A percentile compares a stretch with the other conserved stretches of the same genome.
These are phyloP conservation scores for Yponomeuta evonymella DNA, from an alignment of 2,888 invertebrate genomes.

Conservation along the genomic window DNA sequence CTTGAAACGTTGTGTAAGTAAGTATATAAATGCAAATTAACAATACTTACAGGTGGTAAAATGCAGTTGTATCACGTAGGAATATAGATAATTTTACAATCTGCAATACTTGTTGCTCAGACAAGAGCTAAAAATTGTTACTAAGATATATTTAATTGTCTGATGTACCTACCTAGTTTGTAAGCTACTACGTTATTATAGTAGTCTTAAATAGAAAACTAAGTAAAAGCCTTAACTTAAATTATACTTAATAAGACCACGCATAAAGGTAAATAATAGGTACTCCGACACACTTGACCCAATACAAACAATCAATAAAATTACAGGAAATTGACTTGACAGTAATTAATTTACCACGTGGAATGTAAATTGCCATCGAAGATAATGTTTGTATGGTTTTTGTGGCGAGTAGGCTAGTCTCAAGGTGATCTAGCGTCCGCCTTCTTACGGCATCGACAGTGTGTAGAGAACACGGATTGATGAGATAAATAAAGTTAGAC, in stretches of 20 bases:
- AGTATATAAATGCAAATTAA: background rate
- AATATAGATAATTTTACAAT: background rate
- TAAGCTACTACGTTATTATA: too few relatives aligned
- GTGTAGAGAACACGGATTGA: background rate
- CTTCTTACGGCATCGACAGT: constrained; percentile 15
- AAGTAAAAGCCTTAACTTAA: too few relatives aligned
- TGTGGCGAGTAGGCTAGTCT: constrained; percentile 13
- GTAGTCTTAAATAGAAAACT: too few relatives aligned
- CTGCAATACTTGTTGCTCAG: background rate
- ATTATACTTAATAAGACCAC: background rate
- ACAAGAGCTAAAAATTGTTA: too few relatives aligned
- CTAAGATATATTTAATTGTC: too few relatives aligned
- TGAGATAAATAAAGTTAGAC: background rate
- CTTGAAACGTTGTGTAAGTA: too few relatives aligned
- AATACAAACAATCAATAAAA: background rate
- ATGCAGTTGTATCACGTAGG: background rate
- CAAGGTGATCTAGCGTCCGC: constrained; percentile 38
- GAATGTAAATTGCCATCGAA: background rate
- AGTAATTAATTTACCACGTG: background rate
- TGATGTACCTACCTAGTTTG: too few relatives aligned
- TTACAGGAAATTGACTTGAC: background rate
- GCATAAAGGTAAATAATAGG: too few relatives aligned
- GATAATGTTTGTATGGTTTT: constrained; percentile 1
- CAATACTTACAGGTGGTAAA: background rate
- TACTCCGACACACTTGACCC: background rate